Evolutionary conservation across 2,797 vertebrate genomes (phyloP).

Genomic region (Trachops cirrhosus): DNA sequence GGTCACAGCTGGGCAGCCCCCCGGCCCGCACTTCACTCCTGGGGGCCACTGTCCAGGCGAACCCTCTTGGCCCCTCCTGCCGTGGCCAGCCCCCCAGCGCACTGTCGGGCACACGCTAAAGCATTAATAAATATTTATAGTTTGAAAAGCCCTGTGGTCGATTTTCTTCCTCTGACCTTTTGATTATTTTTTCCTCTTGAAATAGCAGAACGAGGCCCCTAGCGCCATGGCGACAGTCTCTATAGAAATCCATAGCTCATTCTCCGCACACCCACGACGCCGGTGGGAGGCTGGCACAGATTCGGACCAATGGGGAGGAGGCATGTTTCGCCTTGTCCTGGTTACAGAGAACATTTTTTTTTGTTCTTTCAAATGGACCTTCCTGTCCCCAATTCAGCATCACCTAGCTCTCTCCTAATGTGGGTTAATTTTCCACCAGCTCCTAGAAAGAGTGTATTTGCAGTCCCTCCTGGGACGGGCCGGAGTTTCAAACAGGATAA

Average conservation of each 20-base stretch:
- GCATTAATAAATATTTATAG: background rate
- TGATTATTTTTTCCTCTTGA: conserved; percentile 43
- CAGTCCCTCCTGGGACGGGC: conserved; percentile 44
- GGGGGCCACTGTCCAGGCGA: background rate
- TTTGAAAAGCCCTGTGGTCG: background rate
- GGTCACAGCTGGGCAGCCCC: background rate
- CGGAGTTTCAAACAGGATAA: conserved; percentile 6
- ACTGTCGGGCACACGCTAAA: background rate
- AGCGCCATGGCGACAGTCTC: conserved; percentile 64
- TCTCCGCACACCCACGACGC: conserved; percentile 49
- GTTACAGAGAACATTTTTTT: conserved; percentile 57
- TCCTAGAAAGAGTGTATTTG: conserved; percentile 68
- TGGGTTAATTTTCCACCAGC: conserved; percentile 61
- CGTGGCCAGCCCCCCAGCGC: background rate
- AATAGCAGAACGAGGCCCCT: conserved; percentile 46
- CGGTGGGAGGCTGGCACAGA: conserved; percentile 71
- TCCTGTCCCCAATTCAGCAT: conserved; percentile 66
- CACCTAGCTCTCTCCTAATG: conserved; percentile 39
- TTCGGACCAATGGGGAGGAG: conserved; percentile 58
- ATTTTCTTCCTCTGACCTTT: conserved; percentile 51
- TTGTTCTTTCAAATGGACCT: conserved; percentile 57
- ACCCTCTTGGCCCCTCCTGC: background rate
- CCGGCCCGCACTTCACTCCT: accelerated
- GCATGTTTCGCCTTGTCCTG: conserved; percentile 62
- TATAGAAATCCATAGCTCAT: conserved; percentile 62